phyloP scores from a whole-genome alignment of 2,797 vertebrate species.

The Luscinia luscinia region DNA sequence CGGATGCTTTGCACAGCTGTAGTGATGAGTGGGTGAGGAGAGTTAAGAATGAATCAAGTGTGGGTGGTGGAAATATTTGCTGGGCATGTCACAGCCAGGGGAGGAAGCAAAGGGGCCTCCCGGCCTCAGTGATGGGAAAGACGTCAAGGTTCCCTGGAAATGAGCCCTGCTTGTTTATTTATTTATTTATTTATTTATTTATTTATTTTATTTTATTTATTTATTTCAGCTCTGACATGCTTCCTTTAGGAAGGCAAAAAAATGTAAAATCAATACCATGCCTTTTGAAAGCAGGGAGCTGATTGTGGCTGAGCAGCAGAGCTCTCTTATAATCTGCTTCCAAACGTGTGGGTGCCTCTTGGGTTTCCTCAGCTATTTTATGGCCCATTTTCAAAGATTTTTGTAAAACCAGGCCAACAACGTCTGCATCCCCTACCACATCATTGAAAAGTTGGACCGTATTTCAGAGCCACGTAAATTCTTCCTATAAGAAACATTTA shows the following conservation, averaged over 20 bases:
- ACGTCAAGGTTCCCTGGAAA: conserved; percentile 20
- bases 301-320: conserved; percentile 70
- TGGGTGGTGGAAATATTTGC: conserved; percentile 69
- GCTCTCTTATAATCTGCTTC: conserved; percentile 80
- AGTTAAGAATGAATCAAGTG: conserved; percentile 45
- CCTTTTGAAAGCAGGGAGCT: conserved; percentile 67
- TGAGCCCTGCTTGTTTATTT: conserved; percentile 52
- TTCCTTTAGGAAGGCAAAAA: conserved; percentile 76
- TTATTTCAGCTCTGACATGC: conserved; percentile 37
- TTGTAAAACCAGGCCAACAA: conserved; percentile 53
- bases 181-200: conserved; percentile 15
- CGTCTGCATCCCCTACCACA: conserved; percentile 72
- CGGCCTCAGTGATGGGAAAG: neutral
- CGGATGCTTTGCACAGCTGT: conserved; percentile 54
- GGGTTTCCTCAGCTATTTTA: conserved; percentile 80
- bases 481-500: conserved; percentile 67
- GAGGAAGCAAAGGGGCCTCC: conserved; percentile 26
- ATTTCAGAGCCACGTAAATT: conserved; percentile 70
- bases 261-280: conserved; percentile 74
- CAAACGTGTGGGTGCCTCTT: conserved; percentile 79
- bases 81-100: conserved; percentile 28
- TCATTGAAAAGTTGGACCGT: conserved; percentile 54
- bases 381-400: conserved; percentile 79
- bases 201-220: too few relatives aligned
- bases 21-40: conserved; percentile 58